phyloP scores from a whole-genome alignment of 2,888 invertebrate species.

The Cerceris rybyensis region DNA sequence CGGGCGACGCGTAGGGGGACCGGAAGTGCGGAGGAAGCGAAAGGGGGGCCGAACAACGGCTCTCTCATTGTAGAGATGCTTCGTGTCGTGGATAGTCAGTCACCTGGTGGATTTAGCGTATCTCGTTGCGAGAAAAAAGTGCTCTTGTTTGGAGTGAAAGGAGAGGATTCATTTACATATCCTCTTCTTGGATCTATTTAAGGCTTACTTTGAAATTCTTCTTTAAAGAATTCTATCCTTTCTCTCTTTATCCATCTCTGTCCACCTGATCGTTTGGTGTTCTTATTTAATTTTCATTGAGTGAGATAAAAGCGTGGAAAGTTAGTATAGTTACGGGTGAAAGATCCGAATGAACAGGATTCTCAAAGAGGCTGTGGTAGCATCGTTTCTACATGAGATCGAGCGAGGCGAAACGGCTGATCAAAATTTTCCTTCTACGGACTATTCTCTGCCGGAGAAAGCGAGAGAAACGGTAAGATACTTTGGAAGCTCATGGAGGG shows the following conservation, averaged over 20 bases:
- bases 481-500: neutral
- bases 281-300: neutral
- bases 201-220: no score
- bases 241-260: no score
- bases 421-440: constrained; percentile 72
- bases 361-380: neutral
- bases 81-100: constrained; percentile 70
- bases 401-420: constrained; percentile 66
- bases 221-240: no score
- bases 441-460: constrained; percentile 72
- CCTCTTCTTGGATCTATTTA: no score
- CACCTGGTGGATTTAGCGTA: constrained; percentile 37
- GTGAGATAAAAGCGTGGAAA: neutral
- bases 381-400: constrained; percentile 71
- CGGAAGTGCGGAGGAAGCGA: constrained; percentile 73
- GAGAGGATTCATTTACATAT: neutral
- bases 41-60: constrained; percentile 60
- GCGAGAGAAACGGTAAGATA: constrained; percentile 71
- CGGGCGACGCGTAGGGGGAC: constrained; percentile 62
- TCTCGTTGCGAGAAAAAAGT: constrained; percentile 4
- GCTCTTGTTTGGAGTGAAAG: neutral
- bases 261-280: no score
- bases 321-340: neutral
- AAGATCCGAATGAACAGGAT: neutral
- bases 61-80: constrained; percentile 77